Base-by-base conservation (phyloP, 2,888 invertebrate genomes). In the Andrena bicolor region DNA sequence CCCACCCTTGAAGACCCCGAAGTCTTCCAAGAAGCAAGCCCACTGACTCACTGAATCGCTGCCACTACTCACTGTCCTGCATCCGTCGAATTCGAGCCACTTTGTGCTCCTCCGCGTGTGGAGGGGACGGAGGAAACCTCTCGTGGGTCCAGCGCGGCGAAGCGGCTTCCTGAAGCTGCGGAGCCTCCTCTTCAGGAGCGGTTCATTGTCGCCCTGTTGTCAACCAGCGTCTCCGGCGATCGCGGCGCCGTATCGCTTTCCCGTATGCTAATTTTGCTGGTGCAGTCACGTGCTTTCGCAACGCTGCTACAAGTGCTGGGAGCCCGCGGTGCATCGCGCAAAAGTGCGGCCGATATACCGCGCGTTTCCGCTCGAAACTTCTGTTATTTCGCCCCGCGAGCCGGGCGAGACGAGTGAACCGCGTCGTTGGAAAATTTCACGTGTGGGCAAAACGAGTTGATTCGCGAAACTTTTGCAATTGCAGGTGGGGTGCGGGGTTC, bases 191-290 rank as follows among this genome's bases (percentile, higher is more conserved):
- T 60, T 35, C 61, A 71, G 20, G 53, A 60, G 66, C 20, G 71
- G 71, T 66, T 77, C 80, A 86, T 86, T 86, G 85, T 85, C 77
- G 82, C 76, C 56, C 23, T 10, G 82, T 84, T 87, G 87, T 87
- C 88, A 88, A 82, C 78, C 74, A 66, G 78, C 63, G 75, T 41
- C 79, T 79, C 81, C 71, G 79, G 61, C 84, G 81, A 77, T 79
- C 69, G 58, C 76, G 79, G 41, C 76, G 74, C 65, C 76, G 64
- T 56, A 65, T 74, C 69, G 70, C 64, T 61, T 86, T 83, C 80
- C 70, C 66, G 88, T 84, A 87, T 90, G 88, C 86, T 90, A 90
- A 90, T 88, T 90, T 89, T 88, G 88, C 84, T 79, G 68, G 80
- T 83, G 70, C 66, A 78, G 82, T 86, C 84, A 86, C 77, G 80